phyloP scores from a whole-genome alignment of 2,888 invertebrate species.

The Pachliopta kotzebuea region DNA sequence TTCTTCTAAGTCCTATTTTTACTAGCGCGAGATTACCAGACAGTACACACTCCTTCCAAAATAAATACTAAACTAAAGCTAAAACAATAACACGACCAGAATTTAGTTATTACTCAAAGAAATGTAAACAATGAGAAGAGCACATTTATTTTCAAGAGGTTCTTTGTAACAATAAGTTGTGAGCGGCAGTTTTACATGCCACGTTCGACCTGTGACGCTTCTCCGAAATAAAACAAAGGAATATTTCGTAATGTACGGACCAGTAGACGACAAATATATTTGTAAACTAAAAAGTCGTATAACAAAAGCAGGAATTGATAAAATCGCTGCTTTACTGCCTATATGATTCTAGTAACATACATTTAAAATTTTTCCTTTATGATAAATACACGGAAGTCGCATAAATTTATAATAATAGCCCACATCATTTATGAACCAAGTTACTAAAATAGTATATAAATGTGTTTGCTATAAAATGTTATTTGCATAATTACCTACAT shows the following conservation, averaged over 20 bases:
- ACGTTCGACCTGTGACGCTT: slow-evolving; percentile 51
- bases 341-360: background rate
- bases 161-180: slow-evolving; percentile 39
- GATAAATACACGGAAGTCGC: background rate
- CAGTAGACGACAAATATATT: slow-evolving; percentile 31
- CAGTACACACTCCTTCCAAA: background rate
- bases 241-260: slow-evolving; percentile 31
- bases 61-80: background rate
- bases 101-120: slow-evolving; percentile 30
- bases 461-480: background rate
- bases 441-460: background rate
- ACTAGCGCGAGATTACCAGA: background rate
- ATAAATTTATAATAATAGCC: background rate
- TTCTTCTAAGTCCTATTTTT: too few species aligned
- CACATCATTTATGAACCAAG: background rate
- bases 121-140: slow-evolving; percentile 39
- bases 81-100: background rate
- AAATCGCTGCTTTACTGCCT: slow-evolving; percentile 26
- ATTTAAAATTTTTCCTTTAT: slow-evolving; percentile 14
- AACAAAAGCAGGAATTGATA: slow-evolving; percentile 31
- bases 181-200: slow-evolving; percentile 55
- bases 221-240: slow-evolving; percentile 62
- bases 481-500: background rate
- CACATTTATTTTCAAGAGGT: slow-evolving; percentile 38
- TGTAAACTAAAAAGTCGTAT: slow-evolving; percentile 24